Evolutionary conservation across 30 jellyfish, hydroid and myxozoan genomes (phyloP).

Genomic region (Hydractinia symbiolongicarpus): DNA sequence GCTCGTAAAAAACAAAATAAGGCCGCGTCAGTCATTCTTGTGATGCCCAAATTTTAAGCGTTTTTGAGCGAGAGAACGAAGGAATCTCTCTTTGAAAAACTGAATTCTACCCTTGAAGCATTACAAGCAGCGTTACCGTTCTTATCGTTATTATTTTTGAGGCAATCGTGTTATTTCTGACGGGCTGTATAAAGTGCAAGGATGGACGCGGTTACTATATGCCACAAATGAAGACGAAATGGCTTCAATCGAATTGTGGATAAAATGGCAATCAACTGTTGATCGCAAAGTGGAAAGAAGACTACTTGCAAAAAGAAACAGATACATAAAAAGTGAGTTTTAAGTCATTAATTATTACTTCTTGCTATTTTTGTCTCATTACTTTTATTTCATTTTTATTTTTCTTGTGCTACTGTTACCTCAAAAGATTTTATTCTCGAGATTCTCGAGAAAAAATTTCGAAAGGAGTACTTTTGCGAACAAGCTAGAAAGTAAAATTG

Average conservation of each 20-base stretch:
- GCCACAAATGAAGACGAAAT: slow-evolving; percentile 36
- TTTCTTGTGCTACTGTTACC: too few relatives aligned
- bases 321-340: slow-evolving; percentile 53
- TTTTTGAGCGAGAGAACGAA: too few relatives aligned
- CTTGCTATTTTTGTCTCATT: not conserved
- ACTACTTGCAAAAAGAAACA: slow-evolving; percentile 63
- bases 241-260: slow-evolving; percentile 65
- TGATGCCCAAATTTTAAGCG: too few relatives aligned
- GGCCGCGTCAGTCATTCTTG: too few relatives aligned
- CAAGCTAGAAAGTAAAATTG: too few relatives aligned
- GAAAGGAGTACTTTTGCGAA: too few relatives aligned
- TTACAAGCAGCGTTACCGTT: not conserved
- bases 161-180: slow-evolving; percentile 54
- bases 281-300: slow-evolving; percentile 43
- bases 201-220: slow-evolving; percentile 62
- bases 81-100: too few relatives aligned
- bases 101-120: not conserved
- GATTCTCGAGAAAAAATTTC: too few relatives aligned
- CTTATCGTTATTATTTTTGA: not conserved
- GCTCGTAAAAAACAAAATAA: too few relatives aligned
- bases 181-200: slow-evolving; percentile 60
- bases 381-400: too few relatives aligned
- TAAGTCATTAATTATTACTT: not conserved
- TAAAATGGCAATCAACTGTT: slow-evolving; percentile 33
- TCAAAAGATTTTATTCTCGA: too few relatives aligned